Evolutionary conservation across 2,797 vertebrate genomes (phyloP), one percentile per base, ranked within the genome.

Genomic region (Propithecus deckenii): DNA sequence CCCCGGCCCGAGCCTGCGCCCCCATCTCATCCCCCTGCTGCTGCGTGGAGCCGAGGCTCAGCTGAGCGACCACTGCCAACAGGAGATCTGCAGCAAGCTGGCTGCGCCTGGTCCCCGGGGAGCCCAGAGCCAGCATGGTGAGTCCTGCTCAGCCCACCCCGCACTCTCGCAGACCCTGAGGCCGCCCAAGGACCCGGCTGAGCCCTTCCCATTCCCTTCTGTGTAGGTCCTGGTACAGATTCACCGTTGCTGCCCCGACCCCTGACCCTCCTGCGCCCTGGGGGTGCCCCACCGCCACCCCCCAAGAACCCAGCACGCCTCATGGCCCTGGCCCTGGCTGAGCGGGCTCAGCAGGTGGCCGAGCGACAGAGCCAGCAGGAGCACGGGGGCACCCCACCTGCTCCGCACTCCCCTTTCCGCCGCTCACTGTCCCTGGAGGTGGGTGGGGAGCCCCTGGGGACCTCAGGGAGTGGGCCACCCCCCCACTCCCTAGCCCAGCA

Each of bases 281-380:
- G 99, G 57, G 98, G 99, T 55, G 99, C 99, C 0, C 99, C 99
- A 0, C 98, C 99, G 5, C 99, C 99, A 0, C 99, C 99, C 2
- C 99, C 99, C 18, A 99, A 99, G 95, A 99, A 99, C 89, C 99
- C 99, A n/a, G 99, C 99, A 18, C 98, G 99, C 4, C 98, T 99
- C 72, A 99, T 99, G 99, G 99, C 99, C 7, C 96, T 99, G 81
- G 99, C 98, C 41, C 98, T 99, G 92, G 98, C 99, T 8, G 99
- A 99, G 97, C 99, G 98, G 57, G 99, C 99, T 78, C 99, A 99
- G 97, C 98, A 98, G 86, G 99, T 98, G 14, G 97, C 98, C 15
- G 98, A 98, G 59, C 97, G 72, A 80, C 98, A 99, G 97, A 97
- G 95, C 88, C 95, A 96, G 41, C 95, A 91, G 79, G 97, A 96